Evolutionary conservation across 1,140 invertebrate species (phyloP), one percentile per base, ranked within the genome.

Genomic region (Camponotus pennsylvanicus): DNA sequence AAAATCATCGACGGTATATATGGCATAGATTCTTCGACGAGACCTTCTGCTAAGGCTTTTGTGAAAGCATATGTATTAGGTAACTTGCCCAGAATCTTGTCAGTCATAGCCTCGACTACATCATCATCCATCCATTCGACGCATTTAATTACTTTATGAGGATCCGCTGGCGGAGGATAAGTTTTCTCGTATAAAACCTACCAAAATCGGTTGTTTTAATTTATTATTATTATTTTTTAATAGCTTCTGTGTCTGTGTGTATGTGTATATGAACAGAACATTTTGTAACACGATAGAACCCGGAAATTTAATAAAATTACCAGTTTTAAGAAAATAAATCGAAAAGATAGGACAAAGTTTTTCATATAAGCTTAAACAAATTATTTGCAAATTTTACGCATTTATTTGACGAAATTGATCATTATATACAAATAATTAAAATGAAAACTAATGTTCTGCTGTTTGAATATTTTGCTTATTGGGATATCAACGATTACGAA

Each of bases 21-120:
- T 34, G 92, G 87, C 94, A 97, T 97, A 52, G 96, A 95, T 93
- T 98, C 98, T 45, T 97, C 97, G 0, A 98, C 97, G 49, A 99
- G 91, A 15, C 97, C 96, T 95, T 99, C 98, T 0, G 98, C 97
- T 11, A 99, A 93, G 1, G 98, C 97, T 95, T 99, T 99, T 0
- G 98, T 99, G 91, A 98, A 99, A 0, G 98, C 98, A 91, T 99
- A 99, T 0, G 98, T 98, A 91, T 99, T 99, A 3, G 98, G 98
- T 76, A 98, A 96, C 64, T 97, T 96, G 18, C 97, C 97, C 57
- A 99, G 95, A 70, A 99, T 96, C 92, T 97, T 96, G 57, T 97
- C 96, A 8, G 97, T 97, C 93, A 98, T 97, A 6, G 96, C 95
- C 87, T 97, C 96, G 2, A 98, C 96, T 3, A 97, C 96, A 5